phyloP scores from a whole-genome alignment of 2,888 invertebrate genomes.

The Hedya salicella region DNA sequence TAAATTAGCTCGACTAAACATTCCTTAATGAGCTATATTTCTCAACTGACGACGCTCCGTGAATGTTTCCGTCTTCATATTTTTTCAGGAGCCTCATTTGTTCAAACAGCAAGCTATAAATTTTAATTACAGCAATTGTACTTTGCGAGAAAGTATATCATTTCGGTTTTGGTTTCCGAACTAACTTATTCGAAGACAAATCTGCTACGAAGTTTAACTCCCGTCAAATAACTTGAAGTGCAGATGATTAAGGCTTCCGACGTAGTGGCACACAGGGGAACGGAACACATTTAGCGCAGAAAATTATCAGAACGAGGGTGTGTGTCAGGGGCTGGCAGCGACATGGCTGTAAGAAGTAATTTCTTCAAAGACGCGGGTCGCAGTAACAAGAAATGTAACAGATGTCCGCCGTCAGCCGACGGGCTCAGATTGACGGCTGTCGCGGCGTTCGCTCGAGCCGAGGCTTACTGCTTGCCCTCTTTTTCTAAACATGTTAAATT shows the following conservation, averaged over 20 bases:
- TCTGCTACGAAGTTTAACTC: not conserved
- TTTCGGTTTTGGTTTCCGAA: constrained; percentile 20
- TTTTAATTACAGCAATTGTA: constrained; percentile 42
- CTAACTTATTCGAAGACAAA: constrained; percentile 9
- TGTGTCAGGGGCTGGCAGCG: constrained; percentile 61
- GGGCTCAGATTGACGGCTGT: constrained; percentile 67
- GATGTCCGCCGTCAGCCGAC: constrained; percentile 65
- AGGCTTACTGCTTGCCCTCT: constrained; percentile 46
- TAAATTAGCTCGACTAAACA: constrained; percentile 79
- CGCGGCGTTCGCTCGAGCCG: constrained; percentile 48
- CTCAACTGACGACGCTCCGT: constrained; percentile 66
- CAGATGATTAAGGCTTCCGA: constrained; percentile 18
- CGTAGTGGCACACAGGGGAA: constrained; percentile 34
- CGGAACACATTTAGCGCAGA: constrained; percentile 48
- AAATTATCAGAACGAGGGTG: constrained; percentile 59
- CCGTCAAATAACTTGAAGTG: constrained; percentile 27
- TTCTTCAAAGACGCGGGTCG: constrained; percentile 75
- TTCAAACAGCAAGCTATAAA: constrained; percentile 39
- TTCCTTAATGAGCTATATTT: constrained; percentile 76
- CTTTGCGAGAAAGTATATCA: constrained; percentile 25
- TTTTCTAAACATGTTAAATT: constrained; percentile 45
- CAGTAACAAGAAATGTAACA: constrained; percentile 72
- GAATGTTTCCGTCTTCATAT: constrained; percentile 63
- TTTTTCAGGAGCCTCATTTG: constrained; percentile 48
- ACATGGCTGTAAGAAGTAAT: constrained; percentile 71